These are phyloP conservation scores for Theonella swinhoei DNA, from an alignment of 37 sponge, comb jelly and placozoan species.

Conservation along the genomic window DNA sequence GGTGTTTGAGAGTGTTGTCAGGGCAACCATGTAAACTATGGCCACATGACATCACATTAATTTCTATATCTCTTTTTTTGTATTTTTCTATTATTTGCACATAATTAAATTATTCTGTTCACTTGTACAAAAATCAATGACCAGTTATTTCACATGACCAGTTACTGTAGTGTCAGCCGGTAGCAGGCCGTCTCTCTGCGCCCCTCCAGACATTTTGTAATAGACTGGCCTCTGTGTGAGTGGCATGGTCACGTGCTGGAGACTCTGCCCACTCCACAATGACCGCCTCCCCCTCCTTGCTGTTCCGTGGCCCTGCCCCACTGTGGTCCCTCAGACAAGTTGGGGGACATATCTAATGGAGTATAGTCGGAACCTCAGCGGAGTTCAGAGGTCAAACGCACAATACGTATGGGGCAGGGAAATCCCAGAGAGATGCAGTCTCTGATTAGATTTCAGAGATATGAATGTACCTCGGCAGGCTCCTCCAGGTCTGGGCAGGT, in stretches of 20 bases:
- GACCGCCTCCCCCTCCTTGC: not conserved
- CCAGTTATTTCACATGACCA: not conserved
- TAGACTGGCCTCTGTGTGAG: not conserved
- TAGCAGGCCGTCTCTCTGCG: not conserved
- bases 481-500: not conserved
- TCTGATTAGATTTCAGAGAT: no score
- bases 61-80: not conserved
- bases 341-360: no score
- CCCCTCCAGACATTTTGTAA: not conserved
- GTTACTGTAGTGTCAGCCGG: no score
- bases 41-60: not conserved
- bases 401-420: no score
- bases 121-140: not conserved
- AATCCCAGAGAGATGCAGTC: no score
- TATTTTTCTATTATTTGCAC: not conserved
- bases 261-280: no score
- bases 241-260: no score
- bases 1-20: constrained; percentile 51
- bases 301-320: not conserved
- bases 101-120: no score
- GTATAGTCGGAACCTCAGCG: no score
- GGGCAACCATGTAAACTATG: not conserved
- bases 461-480: no score
- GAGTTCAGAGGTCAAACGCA: no score
- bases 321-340: no score